Evolutionary conservation across 2,888 invertebrate genomes (phyloP).

Genomic region (Melipona beecheii): DNA sequence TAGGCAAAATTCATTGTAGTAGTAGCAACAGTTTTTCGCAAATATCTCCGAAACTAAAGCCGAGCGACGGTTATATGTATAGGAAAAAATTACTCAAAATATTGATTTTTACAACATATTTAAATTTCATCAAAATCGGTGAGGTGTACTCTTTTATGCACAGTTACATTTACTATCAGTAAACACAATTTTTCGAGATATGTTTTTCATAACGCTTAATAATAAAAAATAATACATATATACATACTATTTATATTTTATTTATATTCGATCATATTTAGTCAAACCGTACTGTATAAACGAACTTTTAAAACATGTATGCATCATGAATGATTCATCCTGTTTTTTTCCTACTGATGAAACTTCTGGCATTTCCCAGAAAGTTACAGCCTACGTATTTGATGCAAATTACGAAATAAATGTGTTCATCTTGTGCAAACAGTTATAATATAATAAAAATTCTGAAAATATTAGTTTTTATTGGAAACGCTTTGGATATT

Average conservation of each 20-base stretch:
- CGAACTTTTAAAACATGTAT: background rate
- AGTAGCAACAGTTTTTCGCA: too few relatives aligned
- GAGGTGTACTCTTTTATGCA: too few relatives aligned
- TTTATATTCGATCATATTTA: background rate
- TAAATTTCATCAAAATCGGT: too few relatives aligned
- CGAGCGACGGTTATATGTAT: too few relatives aligned
- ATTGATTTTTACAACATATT: too few relatives aligned
- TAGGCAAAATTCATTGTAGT: too few relatives aligned
- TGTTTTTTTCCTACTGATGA: slow-evolving; percentile 34
- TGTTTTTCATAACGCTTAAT: background rate
- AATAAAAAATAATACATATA: background rate
- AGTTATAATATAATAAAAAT: background rate
- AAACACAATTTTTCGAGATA: background rate
- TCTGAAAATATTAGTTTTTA: slow-evolving; percentile 21
- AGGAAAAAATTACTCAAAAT: too few relatives aligned
- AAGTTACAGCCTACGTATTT: background rate
- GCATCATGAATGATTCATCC: slow-evolving; percentile 27
- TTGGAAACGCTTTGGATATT: slow-evolving; percentile 33
- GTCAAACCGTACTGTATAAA: background rate
- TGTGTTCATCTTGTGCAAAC: background rate
- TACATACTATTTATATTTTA: background rate
- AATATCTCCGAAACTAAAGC: too few relatives aligned
- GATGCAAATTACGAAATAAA: slow-evolving; percentile 10
- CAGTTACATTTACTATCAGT: background rate
- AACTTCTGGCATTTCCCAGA: slow-evolving; percentile 16